Evolutionary conservation across 2,888 invertebrate species (phyloP).

Genomic region (Brachynemurus nebulosus): DNA sequence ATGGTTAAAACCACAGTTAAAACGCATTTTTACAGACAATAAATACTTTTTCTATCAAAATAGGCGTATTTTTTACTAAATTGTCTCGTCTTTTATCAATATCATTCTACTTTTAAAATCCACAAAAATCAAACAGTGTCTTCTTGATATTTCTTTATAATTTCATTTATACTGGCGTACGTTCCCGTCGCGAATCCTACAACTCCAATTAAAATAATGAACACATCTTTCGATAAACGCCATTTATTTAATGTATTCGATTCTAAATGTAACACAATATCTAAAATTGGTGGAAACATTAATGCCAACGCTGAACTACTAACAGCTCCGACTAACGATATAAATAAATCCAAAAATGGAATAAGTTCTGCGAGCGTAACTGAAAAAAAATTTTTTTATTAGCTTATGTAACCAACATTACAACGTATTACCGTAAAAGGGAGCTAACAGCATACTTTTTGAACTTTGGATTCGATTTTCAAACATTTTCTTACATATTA

Average conservation of each 20-base stretch:
- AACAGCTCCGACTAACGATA: conserved; percentile 82
- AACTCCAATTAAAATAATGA: conserved; percentile 52
- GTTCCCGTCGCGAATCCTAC: conserved; percentile 62
- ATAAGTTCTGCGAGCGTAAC: conserved; percentile 75
- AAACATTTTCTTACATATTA: no score
- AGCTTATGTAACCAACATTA: not conserved
- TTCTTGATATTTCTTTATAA: conserved; percentile 27
- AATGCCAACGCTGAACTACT: conserved; percentile 79
- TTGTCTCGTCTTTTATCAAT: no score
- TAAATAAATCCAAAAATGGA: conserved; percentile 73
- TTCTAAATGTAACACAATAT: conserved; percentile 47
- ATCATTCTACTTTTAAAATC: no score
- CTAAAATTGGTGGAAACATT: conserved; percentile 77
- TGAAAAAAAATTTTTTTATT: conserved; percentile 30
- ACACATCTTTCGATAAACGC: conserved; percentile 41
- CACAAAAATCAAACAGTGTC: no score
- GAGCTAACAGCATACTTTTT: no score
- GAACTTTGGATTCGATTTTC: no score
- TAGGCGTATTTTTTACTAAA: no score
- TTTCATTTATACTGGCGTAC: conserved; percentile 53
- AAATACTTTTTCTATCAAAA: no score
- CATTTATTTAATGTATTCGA: conserved; percentile 16
- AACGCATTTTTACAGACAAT: no score
- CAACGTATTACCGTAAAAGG: no score
- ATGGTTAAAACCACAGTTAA: no score